Base-by-base conservation (phyloP, 2,888 invertebrate species). In the Acanthacorydalis orientalis region DNA sequence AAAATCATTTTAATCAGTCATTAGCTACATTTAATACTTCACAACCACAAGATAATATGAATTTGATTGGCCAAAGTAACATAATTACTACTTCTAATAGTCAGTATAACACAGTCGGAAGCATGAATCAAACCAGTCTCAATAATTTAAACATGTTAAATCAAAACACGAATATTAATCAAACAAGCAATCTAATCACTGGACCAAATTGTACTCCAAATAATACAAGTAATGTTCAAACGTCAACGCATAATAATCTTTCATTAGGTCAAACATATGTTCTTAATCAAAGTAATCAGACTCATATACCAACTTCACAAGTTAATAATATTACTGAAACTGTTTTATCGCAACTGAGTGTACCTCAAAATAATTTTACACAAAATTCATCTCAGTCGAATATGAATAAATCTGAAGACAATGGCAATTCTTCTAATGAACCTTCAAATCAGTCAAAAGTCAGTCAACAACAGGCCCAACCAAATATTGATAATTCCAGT, bases 131-230 rank as follows among this genome's bases (percentile, higher is more conserved):
- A 6, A 23, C 23, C 6, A 23, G 6, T 23, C 23, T 23, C 23
- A 38, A 11, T 9, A 38, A 38, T 38, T 38, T 38, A n/a, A 38
- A 38, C 11, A 38, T 38, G 11, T 38, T 38, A 38, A 38, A 38
- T 15, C 39, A 38, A 55, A 56, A 35, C 23, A 23, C 23, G 6
- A 23, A 23, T 23, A 23, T 23, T 23, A 23, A 23, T 23, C 23
- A 23, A 23, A 23, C 23, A 23, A 23, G 23, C 23, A 23, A 23
- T 23, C 6, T 23, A 23, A 23, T 23, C 6, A 6, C 23, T 4
- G 23, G 23, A 23, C 23, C 23, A 23, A 23, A 23, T 23, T 23
- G 23, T 23, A 6, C 23, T 23, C 23, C 23, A 23, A 23, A 23
- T 23, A 23, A 23, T 23, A 23, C 23, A 23, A 23, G 6, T 23